These are phyloP conservation scores for Glyphotaelius pellucidus DNA, from an alignment of 2,888 invertebrate genomes.

Conservation along the genomic window DNA sequence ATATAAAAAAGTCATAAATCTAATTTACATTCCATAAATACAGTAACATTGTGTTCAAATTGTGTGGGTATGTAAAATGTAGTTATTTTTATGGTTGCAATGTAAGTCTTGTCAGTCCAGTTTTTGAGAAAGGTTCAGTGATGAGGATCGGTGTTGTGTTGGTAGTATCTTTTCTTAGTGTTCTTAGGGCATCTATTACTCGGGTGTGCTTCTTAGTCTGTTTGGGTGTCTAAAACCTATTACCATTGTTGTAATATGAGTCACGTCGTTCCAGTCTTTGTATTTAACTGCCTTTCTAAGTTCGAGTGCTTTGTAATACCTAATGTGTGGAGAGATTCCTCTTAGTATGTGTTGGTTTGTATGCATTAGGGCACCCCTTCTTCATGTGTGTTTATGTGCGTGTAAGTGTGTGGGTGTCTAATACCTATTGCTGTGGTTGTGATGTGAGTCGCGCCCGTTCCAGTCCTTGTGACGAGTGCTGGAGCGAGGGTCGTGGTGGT, in stretches of 20 bases:
- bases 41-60: not conserved
- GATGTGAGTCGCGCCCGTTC: slow-evolving; percentile 77
- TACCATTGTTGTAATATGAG: too few relatives aligned
- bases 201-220: too few relatives aligned
- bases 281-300: not conserved
- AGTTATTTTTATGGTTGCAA: not conserved
- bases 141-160: not conserved
- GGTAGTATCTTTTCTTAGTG: not conserved
- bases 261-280: not conserved
- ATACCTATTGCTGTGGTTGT: slow-evolving; percentile 74
- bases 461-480: slow-evolving; percentile 76
- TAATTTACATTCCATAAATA: not conserved
- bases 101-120: not conserved
- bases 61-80: not conserved
- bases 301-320: not conserved
- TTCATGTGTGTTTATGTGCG: not conserved
- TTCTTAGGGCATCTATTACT: too few relatives aligned
- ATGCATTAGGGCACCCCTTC: not conserved
- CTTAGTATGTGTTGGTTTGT: not conserved
- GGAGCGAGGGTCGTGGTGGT: slow-evolving; percentile 81
- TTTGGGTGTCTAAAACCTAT: too few relatives aligned
- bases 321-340: not conserved
- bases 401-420: not conserved
- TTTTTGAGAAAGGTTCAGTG: too few relatives aligned
- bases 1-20: not conserved